Conservation (phyloP, 2,113 vertebrate species). For the Pluvianellus socialis region DNA sequence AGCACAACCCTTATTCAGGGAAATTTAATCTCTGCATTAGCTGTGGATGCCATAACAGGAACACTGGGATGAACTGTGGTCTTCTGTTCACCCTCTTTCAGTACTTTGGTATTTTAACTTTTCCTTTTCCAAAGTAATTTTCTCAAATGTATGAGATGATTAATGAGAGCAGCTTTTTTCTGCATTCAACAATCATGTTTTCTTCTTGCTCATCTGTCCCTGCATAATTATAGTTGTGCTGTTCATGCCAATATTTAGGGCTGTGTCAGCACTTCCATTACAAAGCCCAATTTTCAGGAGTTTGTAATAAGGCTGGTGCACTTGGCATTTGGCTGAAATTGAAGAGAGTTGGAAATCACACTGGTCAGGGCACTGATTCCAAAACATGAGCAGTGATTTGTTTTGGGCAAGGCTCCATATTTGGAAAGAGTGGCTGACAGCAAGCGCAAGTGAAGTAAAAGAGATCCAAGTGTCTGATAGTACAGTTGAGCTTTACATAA, state of each 20-base stretch:
- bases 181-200: not conserved
- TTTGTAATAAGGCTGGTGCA: conserved; percentile 1
- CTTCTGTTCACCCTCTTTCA: conserved; percentile 56
- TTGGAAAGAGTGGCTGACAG: conserved; percentile 29
- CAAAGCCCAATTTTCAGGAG: conserved; percentile 5
- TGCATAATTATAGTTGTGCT: conserved; percentile 18
- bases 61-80: conserved; percentile 16
- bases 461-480: conserved; percentile 16
- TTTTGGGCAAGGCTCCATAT: conserved; percentile 8
- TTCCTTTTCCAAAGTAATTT: conserved; percentile 41
- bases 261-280: conserved; percentile 52
- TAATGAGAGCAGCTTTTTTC: not conserved
- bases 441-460: not conserved
- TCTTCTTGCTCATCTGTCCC: conserved; percentile 40
- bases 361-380: not conserved
- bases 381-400: conserved; percentile 28
- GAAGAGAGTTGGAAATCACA: conserved; percentile 31
- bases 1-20: conserved; percentile 57
- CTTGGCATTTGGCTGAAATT: not conserved
- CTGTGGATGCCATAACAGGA: conserved; percentile 35
- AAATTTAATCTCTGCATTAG: conserved; percentile 62
- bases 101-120: conserved; percentile 35
- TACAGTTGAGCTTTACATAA: not conserved
- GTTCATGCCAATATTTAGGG: conserved; percentile 17
- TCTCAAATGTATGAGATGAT: conserved; percentile 18